Percentiles rank a stretch among this genome's conserved stretches.
phyloP scores from a whole-genome alignment of 2,888 invertebrate genomes.

The Oithona nana region DNA sequence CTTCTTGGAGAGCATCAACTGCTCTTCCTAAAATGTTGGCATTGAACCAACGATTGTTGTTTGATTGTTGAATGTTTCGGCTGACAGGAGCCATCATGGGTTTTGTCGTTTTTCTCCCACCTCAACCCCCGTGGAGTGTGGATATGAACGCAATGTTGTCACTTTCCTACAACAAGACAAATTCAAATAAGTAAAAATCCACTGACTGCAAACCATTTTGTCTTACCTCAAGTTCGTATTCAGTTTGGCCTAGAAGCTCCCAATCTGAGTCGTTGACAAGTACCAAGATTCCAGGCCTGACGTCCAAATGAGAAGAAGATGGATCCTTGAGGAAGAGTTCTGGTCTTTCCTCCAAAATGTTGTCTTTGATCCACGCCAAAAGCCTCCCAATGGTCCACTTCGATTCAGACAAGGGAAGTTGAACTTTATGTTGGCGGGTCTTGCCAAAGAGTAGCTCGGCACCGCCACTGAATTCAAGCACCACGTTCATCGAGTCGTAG shows the following conservation, averaged over 20 bases:
- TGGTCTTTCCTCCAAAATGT: constrained; percentile 52
- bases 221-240: constrained; percentile 24
- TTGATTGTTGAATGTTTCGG: too few species aligned
- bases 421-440: constrained; percentile 47
- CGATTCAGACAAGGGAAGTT: constrained; percentile 37
- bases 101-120: constrained; percentile 44
- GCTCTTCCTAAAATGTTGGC: neutral
- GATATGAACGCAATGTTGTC: constrained; percentile 34
- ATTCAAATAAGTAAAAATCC: neutral
- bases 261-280: constrained; percentile 87
- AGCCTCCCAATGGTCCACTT: constrained; percentile 41
- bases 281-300: constrained; percentile 75
- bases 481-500: neutral
- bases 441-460: constrained; percentile 76
- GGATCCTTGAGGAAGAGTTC: constrained; percentile 36
- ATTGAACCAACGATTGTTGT: too few species aligned
- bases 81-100: constrained; percentile 71
- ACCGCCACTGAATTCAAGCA: constrained; percentile 48
- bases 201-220: neutral
- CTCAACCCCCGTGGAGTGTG: constrained; percentile 33
- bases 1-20: neutral
- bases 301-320: constrained; percentile 16
- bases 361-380: constrained; percentile 62
- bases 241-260: constrained; percentile 50
- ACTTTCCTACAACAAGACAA: constrained; percentile 24